Conservation (phyloP, 1,140 invertebrate genomes). For the Scaptomyza pallida region DNA sequence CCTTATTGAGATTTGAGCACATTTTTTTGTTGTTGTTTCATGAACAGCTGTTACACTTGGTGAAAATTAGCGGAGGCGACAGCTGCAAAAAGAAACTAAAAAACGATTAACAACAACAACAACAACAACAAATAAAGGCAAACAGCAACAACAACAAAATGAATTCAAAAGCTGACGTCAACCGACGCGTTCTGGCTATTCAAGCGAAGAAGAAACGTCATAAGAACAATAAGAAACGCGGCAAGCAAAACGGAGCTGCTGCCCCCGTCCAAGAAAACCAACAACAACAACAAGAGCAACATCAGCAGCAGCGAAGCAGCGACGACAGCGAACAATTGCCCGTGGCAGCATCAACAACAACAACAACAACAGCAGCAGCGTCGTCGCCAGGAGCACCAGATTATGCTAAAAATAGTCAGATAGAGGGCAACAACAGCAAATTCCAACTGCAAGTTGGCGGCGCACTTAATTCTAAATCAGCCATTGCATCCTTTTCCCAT, state of each 20-base stretch:
- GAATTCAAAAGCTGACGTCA: slow-evolving; percentile 94
- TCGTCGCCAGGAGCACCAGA: slow-evolving; percentile 56
- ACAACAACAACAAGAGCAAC: slow-evolving; percentile 39
- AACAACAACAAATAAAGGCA: slow-evolving; percentile 9
- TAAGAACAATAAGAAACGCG: slow-evolving; percentile 92
- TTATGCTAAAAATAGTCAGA: slow-evolving; percentile 80
- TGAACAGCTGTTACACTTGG: slow-evolving; percentile 72
- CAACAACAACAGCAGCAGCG: slow-evolving; percentile 32
- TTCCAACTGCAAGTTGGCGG: slow-evolving; percentile 35
- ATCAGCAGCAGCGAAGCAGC: slow-evolving; percentile 28
- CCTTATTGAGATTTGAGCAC: slow-evolving; percentile 76
- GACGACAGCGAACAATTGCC: slow-evolving; percentile 19
- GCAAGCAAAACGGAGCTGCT: slow-evolving; percentile 79
- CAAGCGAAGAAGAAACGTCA: slow-evolving; percentile 95
- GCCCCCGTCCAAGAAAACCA: slow-evolving; percentile 37
- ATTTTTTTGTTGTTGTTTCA: slow-evolving; percentile 52
- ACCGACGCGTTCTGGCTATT: slow-evolving; percentile 93
- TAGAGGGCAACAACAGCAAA: slow-evolving; percentile 44
- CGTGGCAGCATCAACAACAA: slow-evolving; percentile 32
- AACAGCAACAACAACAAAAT: slow-evolving; percentile 84
- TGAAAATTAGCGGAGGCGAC: slow-evolving; percentile 53
- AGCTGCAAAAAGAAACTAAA: slow-evolving; percentile 28
- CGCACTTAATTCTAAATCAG: slow-evolving; percentile 49
- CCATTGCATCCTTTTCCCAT: slow-evolving; percentile 48
- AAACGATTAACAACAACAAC: slow-evolving; percentile 17